phyloP scores from a whole-genome alignment of 2,113 vertebrate species.

The Naja naja region DNA sequence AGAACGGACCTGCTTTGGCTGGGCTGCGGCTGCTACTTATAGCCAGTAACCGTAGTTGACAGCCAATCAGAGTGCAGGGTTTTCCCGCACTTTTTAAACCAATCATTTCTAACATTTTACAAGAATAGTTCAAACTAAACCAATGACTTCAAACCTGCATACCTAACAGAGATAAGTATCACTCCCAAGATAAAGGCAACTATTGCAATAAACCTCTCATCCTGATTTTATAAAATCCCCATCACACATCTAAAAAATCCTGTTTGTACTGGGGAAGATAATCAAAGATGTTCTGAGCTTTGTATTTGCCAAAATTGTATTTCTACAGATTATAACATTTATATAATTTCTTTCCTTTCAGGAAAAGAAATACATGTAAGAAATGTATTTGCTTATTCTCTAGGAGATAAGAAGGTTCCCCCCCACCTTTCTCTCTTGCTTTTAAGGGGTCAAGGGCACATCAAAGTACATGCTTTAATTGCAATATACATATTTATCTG shows the following conservation, averaged over 20 bases:
- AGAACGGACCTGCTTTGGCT: no score
- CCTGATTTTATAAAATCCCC: not conserved
- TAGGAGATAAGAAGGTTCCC: not conserved
- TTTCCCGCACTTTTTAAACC: no score
- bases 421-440: not conserved
- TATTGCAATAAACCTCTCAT: not conserved
- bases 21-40: no score
- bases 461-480: not conserved
- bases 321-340: not conserved
- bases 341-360: not conserved
- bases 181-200: not conserved
- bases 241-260: not conserved
- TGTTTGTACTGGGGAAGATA: not conserved
- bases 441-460: not conserved
- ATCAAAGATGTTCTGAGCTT: not conserved
- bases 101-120: no score
- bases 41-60: no score
- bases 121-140: no score
- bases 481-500: not conserved
- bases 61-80: no score
- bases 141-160: no score
- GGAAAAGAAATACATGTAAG: not conserved
- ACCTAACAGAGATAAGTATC: not conserved
- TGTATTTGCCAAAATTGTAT: conserved; percentile 1
- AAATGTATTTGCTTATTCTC: not conserved